A percentile compares a stretch with the other conserved stretches of the same genome.
Evolutionary conservation across 1,140 invertebrate species (phyloP).

Genomic region (Cecropterus lyciades): DNA sequence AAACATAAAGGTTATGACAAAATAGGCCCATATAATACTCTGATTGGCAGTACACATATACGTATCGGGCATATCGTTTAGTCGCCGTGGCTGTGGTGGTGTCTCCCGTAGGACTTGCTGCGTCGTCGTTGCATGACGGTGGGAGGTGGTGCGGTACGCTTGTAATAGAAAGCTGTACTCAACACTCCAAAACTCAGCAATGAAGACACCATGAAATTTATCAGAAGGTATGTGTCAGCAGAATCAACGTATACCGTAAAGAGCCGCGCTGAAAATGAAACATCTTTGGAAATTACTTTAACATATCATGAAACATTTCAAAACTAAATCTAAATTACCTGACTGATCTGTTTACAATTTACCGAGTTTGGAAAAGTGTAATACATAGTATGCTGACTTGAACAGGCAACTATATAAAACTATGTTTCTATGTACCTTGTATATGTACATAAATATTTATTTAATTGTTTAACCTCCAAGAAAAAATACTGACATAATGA

Average conservation of each 20-base stretch:
- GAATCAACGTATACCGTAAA: slow-evolving; percentile 88
- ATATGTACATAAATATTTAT: too few relatives aligned
- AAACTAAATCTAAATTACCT: too few relatives aligned
- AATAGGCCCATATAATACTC: background rate
- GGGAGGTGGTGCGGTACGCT: slow-evolving; percentile 28
- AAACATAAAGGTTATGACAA: background rate
- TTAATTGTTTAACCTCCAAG: too few relatives aligned
- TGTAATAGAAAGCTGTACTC: slow-evolving; percentile 85
- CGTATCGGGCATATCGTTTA: slow-evolving; percentile 21
- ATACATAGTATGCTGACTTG: too few relatives aligned
- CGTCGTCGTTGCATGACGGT: slow-evolving; percentile 12
- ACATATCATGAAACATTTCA: slow-evolving; percentile 18
- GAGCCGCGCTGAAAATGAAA: slow-evolving; percentile 85
- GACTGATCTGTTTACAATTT: too few relatives aligned
- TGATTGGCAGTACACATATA: background rate
- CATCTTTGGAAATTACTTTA: slow-evolving; percentile 26
- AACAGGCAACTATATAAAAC: too few relatives aligned
- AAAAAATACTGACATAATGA: too few relatives aligned
- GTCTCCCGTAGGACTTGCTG: slow-evolving; percentile 35
- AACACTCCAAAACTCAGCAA: slow-evolving; percentile 86
- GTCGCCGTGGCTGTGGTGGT: slow-evolving; percentile 38
- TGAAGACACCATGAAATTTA: slow-evolving; percentile 87
- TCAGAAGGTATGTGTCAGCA: slow-evolving; percentile 86
- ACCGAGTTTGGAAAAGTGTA: too few relatives aligned
- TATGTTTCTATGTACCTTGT: too few relatives aligned